Conservation (phyloP, 92 coral and sea anemone species). For the Zoanthus gigantus region DNA sequence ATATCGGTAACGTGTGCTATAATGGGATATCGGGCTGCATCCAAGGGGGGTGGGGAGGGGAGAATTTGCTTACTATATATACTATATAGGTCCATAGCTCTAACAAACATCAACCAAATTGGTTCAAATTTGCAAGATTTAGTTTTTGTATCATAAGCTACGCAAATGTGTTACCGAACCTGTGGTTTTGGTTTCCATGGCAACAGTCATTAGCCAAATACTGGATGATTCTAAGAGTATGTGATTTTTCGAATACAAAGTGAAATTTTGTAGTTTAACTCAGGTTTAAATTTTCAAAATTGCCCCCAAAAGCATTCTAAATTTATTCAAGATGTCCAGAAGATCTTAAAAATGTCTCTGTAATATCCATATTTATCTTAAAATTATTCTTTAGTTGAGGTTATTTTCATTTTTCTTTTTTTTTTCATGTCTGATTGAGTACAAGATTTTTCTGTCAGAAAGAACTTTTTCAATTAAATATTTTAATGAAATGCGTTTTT, state of each 20-base stretch:
- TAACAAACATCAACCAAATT: too few species aligned
- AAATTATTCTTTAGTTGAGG: background rate
- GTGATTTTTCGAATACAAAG: constrained; percentile 13
- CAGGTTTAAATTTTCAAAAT: background rate
- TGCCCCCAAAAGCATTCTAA: background rate
- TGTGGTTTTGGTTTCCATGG: constrained; percentile 34
- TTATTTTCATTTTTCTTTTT: constrained; percentile 31
- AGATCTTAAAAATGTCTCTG: constrained; percentile 2
- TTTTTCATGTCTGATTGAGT: constrained; percentile 22
- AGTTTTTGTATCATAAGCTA: constrained; percentile 39
- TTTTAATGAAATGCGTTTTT: constrained; percentile 41
- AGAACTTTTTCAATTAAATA: constrained; percentile 22
- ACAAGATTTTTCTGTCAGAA: constrained; percentile 1
- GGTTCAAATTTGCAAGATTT: too few species aligned
- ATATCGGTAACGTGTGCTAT: too few species aligned
- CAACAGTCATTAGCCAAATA: background rate
- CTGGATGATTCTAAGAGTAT: background rate
- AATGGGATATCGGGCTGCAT: too few species aligned
- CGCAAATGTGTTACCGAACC: constrained; percentile 30
- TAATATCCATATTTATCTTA: constrained; percentile 7
- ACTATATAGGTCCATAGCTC: too few species aligned
- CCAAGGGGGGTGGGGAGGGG: too few species aligned
- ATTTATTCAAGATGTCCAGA: background rate
- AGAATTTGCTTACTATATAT: too few species aligned
- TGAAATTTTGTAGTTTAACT: background rate